Evolutionary conservation across 1,140 invertebrate genomes (phyloP).

Genomic region (Ctenoplectra terminalis): DNA sequence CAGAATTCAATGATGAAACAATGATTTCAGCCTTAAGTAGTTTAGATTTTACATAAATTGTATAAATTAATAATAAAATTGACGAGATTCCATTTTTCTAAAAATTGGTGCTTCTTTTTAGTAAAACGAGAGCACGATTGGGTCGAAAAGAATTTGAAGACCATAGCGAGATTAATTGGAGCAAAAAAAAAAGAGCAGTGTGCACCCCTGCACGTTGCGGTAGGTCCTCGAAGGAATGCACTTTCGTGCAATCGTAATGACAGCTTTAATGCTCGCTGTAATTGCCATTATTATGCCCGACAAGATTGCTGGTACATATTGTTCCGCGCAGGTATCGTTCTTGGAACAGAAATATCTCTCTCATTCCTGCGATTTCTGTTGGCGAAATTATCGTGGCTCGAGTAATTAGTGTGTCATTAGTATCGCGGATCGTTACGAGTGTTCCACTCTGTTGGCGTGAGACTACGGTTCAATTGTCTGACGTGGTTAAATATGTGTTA

Average conservation of each 20-base stretch:
- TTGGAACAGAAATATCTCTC: slow-evolving; percentile 4
- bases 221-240: slow-evolving; percentile 64
- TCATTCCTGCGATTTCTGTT: background rate
- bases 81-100: too few species aligned
- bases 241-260: slow-evolving; percentile 63
- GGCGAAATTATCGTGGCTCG: background rate
- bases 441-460: too few species aligned
- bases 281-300: slow-evolving; percentile 45
- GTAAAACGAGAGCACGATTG: too few species aligned
- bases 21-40: background rate
- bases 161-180: slow-evolving; percentile 2
- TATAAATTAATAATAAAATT: background rate
- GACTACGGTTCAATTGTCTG: too few species aligned
- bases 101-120: too few species aligned
- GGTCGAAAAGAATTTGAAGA: too few species aligned
- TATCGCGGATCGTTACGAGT: too few species aligned
- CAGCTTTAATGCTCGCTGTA: slow-evolving; percentile 60
- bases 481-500: too few species aligned
- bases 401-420: slow-evolving; percentile 21
- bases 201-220: slow-evolving; percentile 64
- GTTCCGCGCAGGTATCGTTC: background rate
- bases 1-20: background rate
- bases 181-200: background rate
- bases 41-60: too few species aligned
- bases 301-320: slow-evolving; percentile 19